Conservation (phyloP, 2,113 vertebrate genomes). For the Prionailurus bengalensis region DNA sequence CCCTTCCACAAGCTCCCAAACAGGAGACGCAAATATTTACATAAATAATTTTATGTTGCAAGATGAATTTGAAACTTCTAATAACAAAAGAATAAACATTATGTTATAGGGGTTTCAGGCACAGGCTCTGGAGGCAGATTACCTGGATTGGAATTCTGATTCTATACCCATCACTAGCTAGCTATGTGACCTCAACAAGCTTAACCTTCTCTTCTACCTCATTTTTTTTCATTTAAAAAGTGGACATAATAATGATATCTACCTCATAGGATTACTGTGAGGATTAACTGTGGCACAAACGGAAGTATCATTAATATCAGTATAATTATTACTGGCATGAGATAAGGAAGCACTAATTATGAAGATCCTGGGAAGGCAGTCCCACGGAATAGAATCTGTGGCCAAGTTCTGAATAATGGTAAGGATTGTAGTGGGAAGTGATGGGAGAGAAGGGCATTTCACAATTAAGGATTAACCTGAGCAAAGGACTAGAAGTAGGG, state of each 20-base stretch:
- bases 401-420: background rate
- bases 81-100: background rate
- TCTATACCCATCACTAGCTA: background rate
- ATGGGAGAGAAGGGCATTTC: background rate
- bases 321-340: background rate
- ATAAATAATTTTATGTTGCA: background rate
- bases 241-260: background rate
- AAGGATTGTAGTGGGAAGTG: background rate
- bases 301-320: background rate
- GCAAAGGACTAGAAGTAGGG: background rate
- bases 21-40: background rate
- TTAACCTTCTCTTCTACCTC: background rate
- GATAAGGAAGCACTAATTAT: background rate
- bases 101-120: accelerated
- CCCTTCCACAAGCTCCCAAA: background rate
- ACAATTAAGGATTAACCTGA: background rate
- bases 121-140: background rate
- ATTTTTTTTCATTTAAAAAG: background rate
- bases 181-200: background rate
- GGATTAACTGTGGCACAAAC: background rate
- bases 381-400: background rate
- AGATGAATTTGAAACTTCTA: background rate
- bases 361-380: background rate
- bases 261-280: background rate
- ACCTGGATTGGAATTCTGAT: background rate